Base-by-base conservation (phyloP, 2,888 invertebrate species). In the Apomyelois bistriatella region DNA sequence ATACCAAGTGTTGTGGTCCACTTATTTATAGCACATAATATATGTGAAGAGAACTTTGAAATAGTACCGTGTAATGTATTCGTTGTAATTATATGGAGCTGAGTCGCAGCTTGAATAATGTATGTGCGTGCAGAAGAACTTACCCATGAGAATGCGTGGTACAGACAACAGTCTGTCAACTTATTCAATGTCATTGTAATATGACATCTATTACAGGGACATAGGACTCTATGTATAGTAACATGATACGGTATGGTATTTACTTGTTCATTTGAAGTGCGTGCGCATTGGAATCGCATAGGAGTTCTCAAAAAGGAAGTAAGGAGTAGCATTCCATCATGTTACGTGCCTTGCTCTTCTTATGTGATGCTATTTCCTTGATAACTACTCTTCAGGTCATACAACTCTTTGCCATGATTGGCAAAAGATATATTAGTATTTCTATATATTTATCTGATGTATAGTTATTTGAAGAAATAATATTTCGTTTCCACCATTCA, bases 71-170 rank as follows among this genome's bases (percentile, higher is more conserved):
- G 66, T 78, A 78, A 79, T 79, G 70, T 79, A 79, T 78, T 79
- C 76, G 66, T 70, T 66, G 76, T 82, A 80, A 83, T 82, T 80
- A 81, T 74, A 80, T 70, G 66, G 70, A 66, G 62, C 72, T 72
- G 65, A 67, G 65, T 66, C 63, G 74, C 67, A 63, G 69, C 52
- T 68, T 82, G 80, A 76, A 82, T 81, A 73, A 82, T 80, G 75
- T 68, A 81, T 77, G 74, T 68, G 66, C 60, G 48, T 38, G 63
- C 68, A 64, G 57, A 56, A 54, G 51, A 32, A 46, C 43, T 22
- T 43, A 13, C 43, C 13, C 46, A 46, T n/a, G 15, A 46, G 46
- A 46, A 46, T 46, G 46, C 22, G n/a, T 22, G 1, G 13, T 16
- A 40, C 16, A 16, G 6, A 40, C 16, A 40, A 40, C 40, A 10